Evolutionary conservation across 2,888 invertebrate genomes (phyloP), one percentile per base, ranked within the genome.

Genomic region (Andrena dorsata): DNA sequence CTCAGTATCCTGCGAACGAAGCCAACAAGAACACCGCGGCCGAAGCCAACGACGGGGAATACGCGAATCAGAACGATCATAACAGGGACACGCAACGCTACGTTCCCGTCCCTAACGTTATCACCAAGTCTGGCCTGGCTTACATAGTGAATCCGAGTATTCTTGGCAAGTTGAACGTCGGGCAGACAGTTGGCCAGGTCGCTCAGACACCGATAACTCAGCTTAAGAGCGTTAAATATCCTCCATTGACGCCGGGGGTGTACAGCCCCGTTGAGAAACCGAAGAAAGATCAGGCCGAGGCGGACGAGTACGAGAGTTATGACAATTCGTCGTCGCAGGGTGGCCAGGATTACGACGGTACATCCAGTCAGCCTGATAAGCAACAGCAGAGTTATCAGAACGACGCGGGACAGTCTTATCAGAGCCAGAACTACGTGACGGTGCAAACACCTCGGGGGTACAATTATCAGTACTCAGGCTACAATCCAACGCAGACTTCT

Each of bases 121-220:
- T 92, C 4, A 90, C 90, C 1, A 93, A 93, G 61, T 88, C 93
- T 16, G 93, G 91, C 0, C 75, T 92, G 2, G 85, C 90, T 26
- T 93, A 93, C 49, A 88, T 91, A 23, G 82, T 90, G n/a, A 90
- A 90, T 81, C 90, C 90, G 0, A 79, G 73, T 0, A 85, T 89
- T 5, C 76, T 85, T 13, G 70, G 65, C 0, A 90, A 90, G 20
- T 4, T 89, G 4, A 90, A 85, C 47, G 79, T 84, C 2, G 90
- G 82, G 0, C 30, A 87, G 51, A 3, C 68, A 35, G 82, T 79
- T 20, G 65, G 75, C 4, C 85, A 84, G 2, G 30, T 70, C 3
- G 20, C 76, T 0, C 85, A 85, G 53, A 53, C 76, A 0, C 84
- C 89, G 0, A 76, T 83, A 0, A 56, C 71, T 0, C 76, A 84